Base-by-base conservation (phyloP, 2,888 invertebrate species). In the Cantharis rufa region DNA sequence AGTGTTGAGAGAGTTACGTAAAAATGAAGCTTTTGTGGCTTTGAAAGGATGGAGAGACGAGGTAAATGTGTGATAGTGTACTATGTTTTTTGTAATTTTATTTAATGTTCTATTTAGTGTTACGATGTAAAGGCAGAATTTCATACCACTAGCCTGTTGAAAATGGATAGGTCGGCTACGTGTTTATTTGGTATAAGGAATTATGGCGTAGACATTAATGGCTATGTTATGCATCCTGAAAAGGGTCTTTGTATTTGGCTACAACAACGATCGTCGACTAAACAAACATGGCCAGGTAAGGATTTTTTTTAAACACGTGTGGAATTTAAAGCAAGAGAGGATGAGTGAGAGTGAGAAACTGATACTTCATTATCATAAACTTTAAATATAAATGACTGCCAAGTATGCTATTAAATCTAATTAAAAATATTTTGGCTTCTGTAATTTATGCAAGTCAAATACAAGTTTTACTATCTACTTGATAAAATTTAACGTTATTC, bases 121-220 rank as follows among this genome's bases (percentile, higher is more conserved):
- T 97, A 95, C 87, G 96, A 96, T 88, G 96, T 98, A n/a, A 93
- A 94, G 86, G 92, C 93, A 78, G 94, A 94, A 87, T 92, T 91
- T 84, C 90, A 90, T 80, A 90, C 91, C 69, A 88, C 89, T 72
- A 91, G 93, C 71, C 86, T 94, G 24, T 88, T 94, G 83, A 91
- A 92, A 87, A 96, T 98, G 95, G 98, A 98, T 87, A 91, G 98
- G 81, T 95, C 96, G 77, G 98, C 97, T 76, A 95, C 97, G 78
- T 96, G 97, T 90, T 89, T 98, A 72, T 97, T 98, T 90, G 98
- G 98, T 71, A 95, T 97, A 83, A 92, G 96, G 82, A 96, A 96
- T 88, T 98, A 97, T 89, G 98, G 98, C 18, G 96, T 97, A 72
- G 97, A 97, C 87, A 96, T 98, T 76, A 98, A 96, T 87, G 98